A percentile compares a stretch with the other conserved stretches of the same genome.
These are phyloP conservation scores for Catostylus mosaicus DNA, from an alignment of 30 jellyfish, hydroid and myxozoan genomes.

Conservation along the genomic window DNA sequence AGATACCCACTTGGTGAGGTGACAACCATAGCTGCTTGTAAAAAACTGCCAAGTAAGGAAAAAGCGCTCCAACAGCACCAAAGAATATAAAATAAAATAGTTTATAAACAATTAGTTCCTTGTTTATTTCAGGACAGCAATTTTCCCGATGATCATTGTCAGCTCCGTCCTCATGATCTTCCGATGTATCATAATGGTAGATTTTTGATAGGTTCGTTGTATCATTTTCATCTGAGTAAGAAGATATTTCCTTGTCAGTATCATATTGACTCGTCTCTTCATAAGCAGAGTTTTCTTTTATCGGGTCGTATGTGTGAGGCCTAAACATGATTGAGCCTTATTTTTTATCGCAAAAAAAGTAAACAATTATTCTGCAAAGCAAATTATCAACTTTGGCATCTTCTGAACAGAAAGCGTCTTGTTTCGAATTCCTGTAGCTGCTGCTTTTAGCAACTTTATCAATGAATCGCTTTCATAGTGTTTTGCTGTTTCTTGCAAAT, in stretches of 20 bases:
- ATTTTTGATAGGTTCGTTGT: slow-evolving; percentile 37
- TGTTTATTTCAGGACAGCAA: slow-evolving; percentile 73
- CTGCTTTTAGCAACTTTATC: no score
- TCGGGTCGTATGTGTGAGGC: neutral
- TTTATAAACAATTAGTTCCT: slow-evolving; percentile 70
- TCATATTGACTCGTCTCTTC: slow-evolving; percentile 2
- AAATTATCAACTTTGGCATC: no score
- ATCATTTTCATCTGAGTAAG: slow-evolving; percentile 41
- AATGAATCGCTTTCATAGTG: no score
- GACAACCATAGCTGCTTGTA: slow-evolving; percentile 94
- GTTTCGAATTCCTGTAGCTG: no score
- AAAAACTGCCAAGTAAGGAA: slow-evolving; percentile 95
- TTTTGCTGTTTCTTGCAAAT: no score
- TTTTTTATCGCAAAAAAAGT: no score
- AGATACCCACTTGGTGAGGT: slow-evolving; percentile 96
- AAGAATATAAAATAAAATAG: slow-evolving; percentile 83
- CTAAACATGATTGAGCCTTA: slow-evolving; percentile 19
- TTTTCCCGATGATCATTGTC: neutral
- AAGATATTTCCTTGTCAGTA: slow-evolving; percentile 6
- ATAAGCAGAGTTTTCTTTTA: neutral
- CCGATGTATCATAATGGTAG: slow-evolving; percentile 63
- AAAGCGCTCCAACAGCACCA: slow-evolving; percentile 97
- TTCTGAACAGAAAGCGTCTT: no score
- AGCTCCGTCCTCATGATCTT: slow-evolving; percentile 43
- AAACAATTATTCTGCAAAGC: no score